Evolutionary conservation across 2,113 vertebrate genomes (phyloP), one percentile per base, ranked within the genome.

Genomic region (Tylochromis polylepis): DNA sequence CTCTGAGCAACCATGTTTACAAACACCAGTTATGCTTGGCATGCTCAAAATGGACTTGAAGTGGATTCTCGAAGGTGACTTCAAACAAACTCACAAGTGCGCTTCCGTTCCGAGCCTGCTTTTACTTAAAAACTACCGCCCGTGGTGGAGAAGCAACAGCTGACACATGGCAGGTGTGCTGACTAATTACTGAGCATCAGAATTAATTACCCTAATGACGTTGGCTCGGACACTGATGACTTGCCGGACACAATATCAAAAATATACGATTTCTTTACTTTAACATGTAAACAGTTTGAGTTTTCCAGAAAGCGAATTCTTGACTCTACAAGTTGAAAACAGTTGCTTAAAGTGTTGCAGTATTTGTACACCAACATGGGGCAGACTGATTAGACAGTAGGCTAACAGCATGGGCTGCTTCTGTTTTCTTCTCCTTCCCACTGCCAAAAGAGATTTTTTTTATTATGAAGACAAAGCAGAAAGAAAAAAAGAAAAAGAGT

Each of bases 161-260:
- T 82, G 77, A 80, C 31, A 24, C 53, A 38, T 43, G 67, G 79
- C 88, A 93, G 90, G 79, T 91, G 88, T 18, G 62, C 24, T 34
- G 49, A 78, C 88, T 90, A 86, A 88, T 85, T 89, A 79, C 53
- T 89, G 43, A 57, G 79, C 18, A 83, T 89, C 77, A 86, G 62
- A 79, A 86, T 59, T 77, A 89, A 88, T 92, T 93, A 89, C 82
- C 55, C 55, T 87, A 85, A 90, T 89, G 83, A 85, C 81, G 70
- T 55, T 85, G 41, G 58, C 84, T 83, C 11, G 53, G 57, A 85
- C 8, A 27, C 20, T 7, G 14, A 9, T 31, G 84, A 84, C 79
- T 38, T 31, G 36, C 16, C 31, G 11, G 67, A 51, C 53, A 36
- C 24, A 55, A 59, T n/a, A 80, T 75, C 3, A 12, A 84, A 85